Conservation (phyloP, 2,888 invertebrate genomes). For the Campoplex capitator region DNA sequence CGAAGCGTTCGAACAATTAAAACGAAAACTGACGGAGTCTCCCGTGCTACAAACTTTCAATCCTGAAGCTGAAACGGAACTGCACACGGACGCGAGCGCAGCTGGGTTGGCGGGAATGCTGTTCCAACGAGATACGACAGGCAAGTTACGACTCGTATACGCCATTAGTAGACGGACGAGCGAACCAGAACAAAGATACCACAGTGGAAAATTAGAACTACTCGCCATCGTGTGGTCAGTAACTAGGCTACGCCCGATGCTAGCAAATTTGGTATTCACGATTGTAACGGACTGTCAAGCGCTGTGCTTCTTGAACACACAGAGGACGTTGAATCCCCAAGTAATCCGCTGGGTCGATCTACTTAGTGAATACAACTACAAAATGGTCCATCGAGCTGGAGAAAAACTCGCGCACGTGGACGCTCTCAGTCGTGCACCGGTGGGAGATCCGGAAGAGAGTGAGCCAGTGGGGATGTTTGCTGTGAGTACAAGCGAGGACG, state of each 20-base stretch:
- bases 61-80: neutral
- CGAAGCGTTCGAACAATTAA: no score
- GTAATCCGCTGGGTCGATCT: conserved; percentile 10
- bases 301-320: neutral
- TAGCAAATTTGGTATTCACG: conserved; percentile 51
- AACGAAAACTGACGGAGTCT: no score
- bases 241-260: neutral
- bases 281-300: conserved; percentile 40
- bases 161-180: conserved; percentile 72
- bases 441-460: neutral
- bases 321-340: conserved; percentile 11
- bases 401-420: conserved; percentile 67
- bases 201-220: neutral
- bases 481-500: neutral
- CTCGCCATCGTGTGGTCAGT: conserved; percentile 28
- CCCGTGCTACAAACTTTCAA: no score
- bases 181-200: conserved; percentile 59
- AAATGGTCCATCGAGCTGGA: conserved; percentile 68
- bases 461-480: neutral
- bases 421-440: conserved; percentile 66
- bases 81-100: conserved; percentile 24
- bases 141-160: conserved; percentile 68
- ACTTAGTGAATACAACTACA: conserved; percentile 53
- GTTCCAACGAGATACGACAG: no score
- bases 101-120: conserved; percentile 21